Evolutionary conservation across 2,113 vertebrate genomes (phyloP), one percentile per base, ranked within the genome.

Genomic region (Chrysochloris asiatica): DNA sequence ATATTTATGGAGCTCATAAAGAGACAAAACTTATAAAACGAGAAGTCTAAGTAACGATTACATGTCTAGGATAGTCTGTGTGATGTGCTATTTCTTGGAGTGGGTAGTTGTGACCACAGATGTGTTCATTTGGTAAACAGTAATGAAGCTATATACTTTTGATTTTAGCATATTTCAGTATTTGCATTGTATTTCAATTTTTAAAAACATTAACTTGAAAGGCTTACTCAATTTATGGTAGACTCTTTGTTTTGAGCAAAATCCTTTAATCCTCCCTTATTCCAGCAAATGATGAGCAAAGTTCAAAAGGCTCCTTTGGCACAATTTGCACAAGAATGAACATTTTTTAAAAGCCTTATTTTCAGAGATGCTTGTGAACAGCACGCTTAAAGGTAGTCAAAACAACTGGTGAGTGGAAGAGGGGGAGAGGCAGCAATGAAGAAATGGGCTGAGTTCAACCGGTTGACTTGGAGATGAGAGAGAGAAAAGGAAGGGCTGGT

Each of bases 181-280:
- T 63, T 87, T 77, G 56, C n/a, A 48, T 26, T 89, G 52, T 43
- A 61, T 4, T 81, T 80, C 8, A n/a, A 0, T 69, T 84, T 86
- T 83, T 1, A 83, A 45, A 88, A 28, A 88, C 47, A 2, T 71
- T 72, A 43, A 19, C 41, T 77, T 87, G 26, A 65, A 83, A 84
- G 63, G 85, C 1, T 63, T 76, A 76, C 80, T 89, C 52, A 41
- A 22, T 88, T 76, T 79, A 45, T 77, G 38, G 28, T 59, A 89
- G 36, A 54, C 4, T 47, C 1, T 69, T 71, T 83, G 9, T 91
- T 93, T 93, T 56, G 47, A 90, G 67, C 22, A 83, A 93, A 93
- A 81, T 89, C 43, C 7, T 83, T 73, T 80, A 86, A 91, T 71
- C 72, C 45, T 90, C 93, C 14, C 13, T 92, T 83, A 85, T 54